phyloP scores from a whole-genome alignment of 2,113 vertebrate species.

The Laterallus jamaicensis region DNA sequence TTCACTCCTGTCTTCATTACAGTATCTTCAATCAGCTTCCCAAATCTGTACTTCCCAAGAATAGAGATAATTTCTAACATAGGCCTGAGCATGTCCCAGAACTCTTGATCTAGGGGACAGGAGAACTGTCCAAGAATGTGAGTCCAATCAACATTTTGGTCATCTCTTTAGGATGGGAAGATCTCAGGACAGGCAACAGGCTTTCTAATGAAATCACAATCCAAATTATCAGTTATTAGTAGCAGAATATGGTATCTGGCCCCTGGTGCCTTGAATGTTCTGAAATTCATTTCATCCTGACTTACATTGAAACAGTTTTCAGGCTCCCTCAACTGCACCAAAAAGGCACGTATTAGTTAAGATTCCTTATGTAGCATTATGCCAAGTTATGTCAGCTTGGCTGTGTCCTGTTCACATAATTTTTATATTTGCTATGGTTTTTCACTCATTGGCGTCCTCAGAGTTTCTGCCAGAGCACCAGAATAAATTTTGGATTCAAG shows the following conservation, averaged over 20 bases:
- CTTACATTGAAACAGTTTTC: neutral
- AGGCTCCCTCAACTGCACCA: neutral
- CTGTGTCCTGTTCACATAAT: neutral
- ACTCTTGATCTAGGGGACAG: neutral
- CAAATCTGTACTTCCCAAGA: neutral
- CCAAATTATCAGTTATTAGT: neutral
- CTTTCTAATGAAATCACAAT: neutral
- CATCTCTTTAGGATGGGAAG: neutral
- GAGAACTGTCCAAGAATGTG: neutral
- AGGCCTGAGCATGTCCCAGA: accelerated
- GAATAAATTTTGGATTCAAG: neutral
- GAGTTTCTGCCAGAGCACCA: neutral
- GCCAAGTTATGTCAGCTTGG: neutral
- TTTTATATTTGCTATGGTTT: neutral
- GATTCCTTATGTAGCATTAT: neutral
- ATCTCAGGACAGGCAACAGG: neutral
- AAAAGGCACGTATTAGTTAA: neutral
- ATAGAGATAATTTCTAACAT: too few relatives aligned
- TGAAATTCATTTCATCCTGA: neutral
- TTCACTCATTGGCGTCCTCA: neutral
- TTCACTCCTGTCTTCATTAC: neutral
- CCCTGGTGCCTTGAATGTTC: neutral
- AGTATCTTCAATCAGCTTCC: neutral
- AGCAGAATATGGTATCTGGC: accelerated
- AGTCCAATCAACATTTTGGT: neutral